Evolutionary conservation across 2,113 vertebrate genomes (phyloP).

Genomic region (Spheniscus mendiculus): DNA sequence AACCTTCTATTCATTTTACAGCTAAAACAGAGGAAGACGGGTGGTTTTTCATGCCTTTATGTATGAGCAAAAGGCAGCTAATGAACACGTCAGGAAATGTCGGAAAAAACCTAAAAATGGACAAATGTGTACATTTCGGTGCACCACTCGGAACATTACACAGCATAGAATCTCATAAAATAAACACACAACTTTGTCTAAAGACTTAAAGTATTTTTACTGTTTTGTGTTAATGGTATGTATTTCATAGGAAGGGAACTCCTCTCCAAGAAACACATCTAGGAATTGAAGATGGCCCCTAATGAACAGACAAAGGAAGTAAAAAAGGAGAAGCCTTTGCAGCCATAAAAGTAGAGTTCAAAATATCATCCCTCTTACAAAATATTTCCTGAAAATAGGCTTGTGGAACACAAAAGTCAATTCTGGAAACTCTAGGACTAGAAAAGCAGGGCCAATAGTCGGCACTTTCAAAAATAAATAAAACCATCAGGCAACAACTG

Average conservation of each 20-base stretch:
- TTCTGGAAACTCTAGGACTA: slow-evolving; percentile 56
- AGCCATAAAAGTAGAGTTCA: slow-evolving; percentile 42
- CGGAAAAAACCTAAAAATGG: background rate
- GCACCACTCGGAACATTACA: background rate
- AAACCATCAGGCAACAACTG: slow-evolving; percentile 57
- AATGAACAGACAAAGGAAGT: slow-evolving; percentile 44
- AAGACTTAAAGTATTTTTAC: background rate
- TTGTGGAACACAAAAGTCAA: slow-evolving; percentile 21
- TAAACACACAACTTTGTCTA: background rate
- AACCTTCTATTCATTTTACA: background rate
- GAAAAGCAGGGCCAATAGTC: slow-evolving; percentile 52
- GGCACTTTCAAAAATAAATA: slow-evolving; percentile 57
- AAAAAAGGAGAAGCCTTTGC: slow-evolving; percentile 42
- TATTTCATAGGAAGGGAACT: slow-evolving; percentile 29
- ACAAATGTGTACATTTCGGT: background rate
- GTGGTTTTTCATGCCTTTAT: background rate
- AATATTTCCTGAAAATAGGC: slow-evolving; percentile 56
- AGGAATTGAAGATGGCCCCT: slow-evolving; percentile 39
- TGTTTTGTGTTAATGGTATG: background rate
- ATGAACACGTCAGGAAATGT: background rate
- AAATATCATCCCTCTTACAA: slow-evolving; percentile 54
- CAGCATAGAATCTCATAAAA: background rate
- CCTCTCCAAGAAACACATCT: slow-evolving; percentile 12
- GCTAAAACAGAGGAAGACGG: background rate
- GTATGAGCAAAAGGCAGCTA: slow-evolving; percentile 16